phyloP scores from a whole-genome alignment of 2,888 invertebrate genomes.

The Hesperia comma region DNA sequence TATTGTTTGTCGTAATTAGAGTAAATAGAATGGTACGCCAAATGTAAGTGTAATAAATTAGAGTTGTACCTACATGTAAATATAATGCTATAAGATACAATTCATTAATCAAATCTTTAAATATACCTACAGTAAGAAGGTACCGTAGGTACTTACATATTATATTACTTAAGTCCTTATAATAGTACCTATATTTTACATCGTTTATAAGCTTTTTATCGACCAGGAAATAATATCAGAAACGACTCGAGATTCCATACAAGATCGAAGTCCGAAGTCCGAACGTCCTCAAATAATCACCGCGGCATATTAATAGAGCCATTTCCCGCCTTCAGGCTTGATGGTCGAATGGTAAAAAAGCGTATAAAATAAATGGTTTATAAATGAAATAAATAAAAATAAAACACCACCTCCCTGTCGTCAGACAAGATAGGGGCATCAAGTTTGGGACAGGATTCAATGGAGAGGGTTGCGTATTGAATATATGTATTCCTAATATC shows the following conservation, averaged over 20 bases:
- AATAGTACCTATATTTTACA: too few species aligned
- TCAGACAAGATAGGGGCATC: constrained; percentile 51
- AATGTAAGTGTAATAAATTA: too few species aligned
- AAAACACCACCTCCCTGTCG: constrained; percentile 59
- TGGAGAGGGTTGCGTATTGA: constrained; percentile 43
- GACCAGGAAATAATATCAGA: constrained; percentile 18
- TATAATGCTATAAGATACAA: too few species aligned
- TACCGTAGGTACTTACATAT: too few species aligned
- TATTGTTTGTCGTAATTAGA: too few species aligned
- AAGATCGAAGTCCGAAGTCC: constrained; percentile 22
- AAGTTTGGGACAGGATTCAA: constrained; percentile 41
- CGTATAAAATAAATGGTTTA: constrained; percentile 67
- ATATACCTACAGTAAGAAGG: too few species aligned
- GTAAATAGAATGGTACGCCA: too few species aligned
- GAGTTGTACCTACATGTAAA: too few species aligned
- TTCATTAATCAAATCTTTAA: too few species aligned
- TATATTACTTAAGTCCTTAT: too few species aligned
- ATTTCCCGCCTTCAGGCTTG: constrained; percentile 51
- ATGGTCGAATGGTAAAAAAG: constrained; percentile 46
- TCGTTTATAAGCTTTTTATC: neutral
- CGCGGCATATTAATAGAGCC: constrained; percentile 71
- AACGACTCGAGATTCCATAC: constrained; percentile 26
- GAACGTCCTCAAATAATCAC: constrained; percentile 57
- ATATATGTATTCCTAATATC: too few species aligned
- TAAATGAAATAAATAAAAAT: constrained; percentile 71